phyloP scores from a whole-genome alignment of 2,113 vertebrate species.

The Hydrolagus affinis region DNA sequence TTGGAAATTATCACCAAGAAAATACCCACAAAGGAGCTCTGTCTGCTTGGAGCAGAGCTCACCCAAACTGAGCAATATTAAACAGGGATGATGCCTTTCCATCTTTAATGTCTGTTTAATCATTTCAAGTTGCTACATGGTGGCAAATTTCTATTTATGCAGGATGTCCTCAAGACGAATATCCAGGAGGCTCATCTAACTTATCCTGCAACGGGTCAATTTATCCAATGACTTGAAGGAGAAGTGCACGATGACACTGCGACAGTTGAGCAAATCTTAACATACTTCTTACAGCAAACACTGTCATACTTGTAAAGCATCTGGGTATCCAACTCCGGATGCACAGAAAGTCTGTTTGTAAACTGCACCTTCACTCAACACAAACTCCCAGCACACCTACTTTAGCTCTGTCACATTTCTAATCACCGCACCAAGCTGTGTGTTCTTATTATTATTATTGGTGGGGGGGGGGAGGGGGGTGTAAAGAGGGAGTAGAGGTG shows the following conservation, averaged over 20 bases:
- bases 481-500: neutral
- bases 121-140: slow-evolving; percentile 53
- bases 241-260: slow-evolving; percentile 70
- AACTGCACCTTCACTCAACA: neutral
- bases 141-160: slow-evolving; percentile 52
- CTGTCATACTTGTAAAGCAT: slow-evolving; percentile 16
- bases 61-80: slow-evolving; percentile 45
- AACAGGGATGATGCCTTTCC: slow-evolving; percentile 46
- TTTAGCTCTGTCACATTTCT: neutral
- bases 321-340: neutral
- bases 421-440: no score
- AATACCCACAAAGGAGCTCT: neutral
- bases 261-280: slow-evolving; percentile 67
- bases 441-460: neutral
- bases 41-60: neutral
- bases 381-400: neutral
- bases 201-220: slow-evolving; percentile 61
- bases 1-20: slow-evolving; percentile 20
- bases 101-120: slow-evolving; percentile 55
- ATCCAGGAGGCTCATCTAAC: slow-evolving; percentile 51
- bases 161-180: slow-evolving; percentile 56
- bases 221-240: slow-evolving; percentile 66
- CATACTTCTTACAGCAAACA: slow-evolving; percentile 43
- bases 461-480: neutral
- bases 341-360: neutral